These are phyloP conservation scores for Drosophila mulleri DNA, from an alignment of 2,888 invertebrate species.

Conservation along the genomic window DNA sequence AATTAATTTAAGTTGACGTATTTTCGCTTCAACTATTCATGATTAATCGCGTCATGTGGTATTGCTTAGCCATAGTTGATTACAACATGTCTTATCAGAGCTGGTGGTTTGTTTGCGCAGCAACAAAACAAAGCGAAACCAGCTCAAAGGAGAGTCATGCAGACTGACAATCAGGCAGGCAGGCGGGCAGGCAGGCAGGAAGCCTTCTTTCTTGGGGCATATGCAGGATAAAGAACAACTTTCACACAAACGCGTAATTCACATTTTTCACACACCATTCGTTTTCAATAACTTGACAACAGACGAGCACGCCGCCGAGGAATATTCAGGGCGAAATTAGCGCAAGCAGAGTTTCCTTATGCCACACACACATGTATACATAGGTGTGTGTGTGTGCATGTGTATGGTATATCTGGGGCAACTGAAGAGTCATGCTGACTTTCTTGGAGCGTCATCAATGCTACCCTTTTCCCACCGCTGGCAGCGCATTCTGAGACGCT, in stretches of 20 bases:
- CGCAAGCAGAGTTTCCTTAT: slow-evolving; percentile 53
- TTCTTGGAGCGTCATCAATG: slow-evolving; percentile 54
- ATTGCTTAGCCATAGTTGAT: neutral
- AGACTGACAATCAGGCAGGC: slow-evolving; percentile 7
- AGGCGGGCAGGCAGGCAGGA: slow-evolving; percentile 6
- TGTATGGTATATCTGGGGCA: slow-evolving; percentile 22
- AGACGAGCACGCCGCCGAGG: slow-evolving; percentile 8
- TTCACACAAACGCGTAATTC: slow-evolving; percentile 57
- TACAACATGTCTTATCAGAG: slow-evolving; percentile 40
- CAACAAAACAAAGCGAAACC: slow-evolving; percentile 29
- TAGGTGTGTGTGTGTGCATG: too few relatives aligned
- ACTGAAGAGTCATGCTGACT: slow-evolving; percentile 73
- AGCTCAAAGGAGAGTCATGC: slow-evolving; percentile 46
- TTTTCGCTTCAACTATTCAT: neutral
- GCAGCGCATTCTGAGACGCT: slow-evolving; percentile 17
- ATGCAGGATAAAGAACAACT: slow-evolving; percentile 21
- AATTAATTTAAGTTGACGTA: neutral
- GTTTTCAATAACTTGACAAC: slow-evolving; percentile 72
- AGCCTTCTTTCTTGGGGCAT: slow-evolving; percentile 11
- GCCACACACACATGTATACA: slow-evolving; percentile 5
- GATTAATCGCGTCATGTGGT: neutral
- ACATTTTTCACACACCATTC: slow-evolving; percentile 78
- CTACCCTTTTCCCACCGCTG: slow-evolving; percentile 8
- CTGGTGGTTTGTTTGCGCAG: slow-evolving; percentile 16
- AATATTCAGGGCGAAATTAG: slow-evolving; percentile 59